Percentiles rank a stretch among this genome's conserved stretches.
Evolutionary conservation across 1,140 invertebrate genomes (phyloP).

Genomic region (Drosophila kohkoa): DNA sequence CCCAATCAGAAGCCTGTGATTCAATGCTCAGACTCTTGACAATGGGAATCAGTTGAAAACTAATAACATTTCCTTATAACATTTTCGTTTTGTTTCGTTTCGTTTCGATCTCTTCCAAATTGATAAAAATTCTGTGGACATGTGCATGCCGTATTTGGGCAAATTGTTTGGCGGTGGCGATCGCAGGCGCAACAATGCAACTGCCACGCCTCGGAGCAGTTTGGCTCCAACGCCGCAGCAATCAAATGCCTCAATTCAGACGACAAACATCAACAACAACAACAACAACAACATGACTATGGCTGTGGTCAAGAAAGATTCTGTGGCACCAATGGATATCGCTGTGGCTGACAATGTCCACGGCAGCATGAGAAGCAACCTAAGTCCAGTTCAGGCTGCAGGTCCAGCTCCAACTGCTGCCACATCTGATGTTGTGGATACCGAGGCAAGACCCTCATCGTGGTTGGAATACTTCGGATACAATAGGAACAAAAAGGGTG

Average conservation of each 20-base stretch:
- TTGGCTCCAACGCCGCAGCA: constrained; percentile 32
- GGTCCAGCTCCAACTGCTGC: neutral
- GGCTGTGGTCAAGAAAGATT: neutral
- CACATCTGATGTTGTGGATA: neutral
- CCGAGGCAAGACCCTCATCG: neutral
- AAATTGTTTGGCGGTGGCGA: constrained; percentile 41
- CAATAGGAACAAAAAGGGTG: constrained; percentile 48
- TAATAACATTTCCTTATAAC: neutral
- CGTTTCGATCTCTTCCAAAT: constrained; percentile 11
- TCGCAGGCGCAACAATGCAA: constrained; percentile 27
- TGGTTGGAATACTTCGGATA: constrained; percentile 63
- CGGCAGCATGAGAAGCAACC: neutral
- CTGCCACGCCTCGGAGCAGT: constrained; percentile 34
- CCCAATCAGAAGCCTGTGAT: neutral
- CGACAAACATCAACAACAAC: neutral
- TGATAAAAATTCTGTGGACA: constrained; percentile 23
- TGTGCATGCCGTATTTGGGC: constrained; percentile 57
- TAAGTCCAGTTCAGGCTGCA: neutral
- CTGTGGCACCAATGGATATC: neutral
- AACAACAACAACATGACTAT: neutral
- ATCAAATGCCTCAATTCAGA: constrained; percentile 33
- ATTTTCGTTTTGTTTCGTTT: neutral
- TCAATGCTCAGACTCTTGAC: neutral
- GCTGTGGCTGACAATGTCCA: neutral
- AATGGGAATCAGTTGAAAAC: neutral